Evolutionary conservation across 2,797 vertebrate species (phyloP).

Genomic region (Gymnodraco acuticeps): DNA sequence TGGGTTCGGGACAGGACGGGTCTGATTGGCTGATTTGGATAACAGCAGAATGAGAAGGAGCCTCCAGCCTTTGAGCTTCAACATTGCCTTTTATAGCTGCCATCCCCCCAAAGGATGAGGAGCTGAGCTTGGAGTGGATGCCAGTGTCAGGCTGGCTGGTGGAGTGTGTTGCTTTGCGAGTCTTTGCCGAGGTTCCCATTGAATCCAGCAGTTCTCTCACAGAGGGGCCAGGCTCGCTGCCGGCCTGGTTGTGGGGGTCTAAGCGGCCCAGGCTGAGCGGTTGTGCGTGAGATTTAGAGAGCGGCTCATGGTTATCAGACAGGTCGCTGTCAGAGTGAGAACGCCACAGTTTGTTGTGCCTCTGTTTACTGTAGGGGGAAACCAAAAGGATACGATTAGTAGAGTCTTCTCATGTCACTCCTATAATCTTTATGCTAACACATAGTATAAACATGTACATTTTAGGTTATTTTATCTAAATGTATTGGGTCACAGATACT

Average conservation of each 20-base stretch:
- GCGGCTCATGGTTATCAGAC: constrained; percentile 91
- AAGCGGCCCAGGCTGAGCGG: constrained; percentile 78
- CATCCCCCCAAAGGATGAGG: constrained; percentile 23
- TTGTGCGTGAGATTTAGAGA: constrained; percentile 77
- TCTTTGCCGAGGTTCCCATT: constrained; percentile 47
- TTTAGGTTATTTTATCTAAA: not conserved
- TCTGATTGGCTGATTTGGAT: constrained; percentile 17
- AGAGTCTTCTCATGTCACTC: not conserved
- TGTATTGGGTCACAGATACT: not conserved
- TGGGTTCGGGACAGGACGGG: constrained; percentile 32
- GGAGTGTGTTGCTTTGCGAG: constrained; percentile 54
- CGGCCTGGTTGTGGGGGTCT: constrained; percentile 78
- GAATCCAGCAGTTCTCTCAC: constrained; percentile 89
- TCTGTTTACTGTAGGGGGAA: constrained; percentile 89
- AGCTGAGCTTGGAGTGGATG: constrained; percentile 49
- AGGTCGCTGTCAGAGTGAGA: constrained; percentile 97
- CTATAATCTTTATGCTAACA: not conserved
- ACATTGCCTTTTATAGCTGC: constrained; percentile 9
- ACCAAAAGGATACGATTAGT: not conserved
- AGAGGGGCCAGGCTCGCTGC: constrained; percentile 81
- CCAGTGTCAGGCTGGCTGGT: constrained; percentile 60
- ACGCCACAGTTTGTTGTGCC: constrained; percentile 98
- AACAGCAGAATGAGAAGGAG: constrained; percentile 33
- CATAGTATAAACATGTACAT: not conserved
- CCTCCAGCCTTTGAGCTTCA: constrained; percentile 18